Evolutionary conservation across 2,797 vertebrate species (phyloP).

Genomic region (Phoeniculus purpureus): DNA sequence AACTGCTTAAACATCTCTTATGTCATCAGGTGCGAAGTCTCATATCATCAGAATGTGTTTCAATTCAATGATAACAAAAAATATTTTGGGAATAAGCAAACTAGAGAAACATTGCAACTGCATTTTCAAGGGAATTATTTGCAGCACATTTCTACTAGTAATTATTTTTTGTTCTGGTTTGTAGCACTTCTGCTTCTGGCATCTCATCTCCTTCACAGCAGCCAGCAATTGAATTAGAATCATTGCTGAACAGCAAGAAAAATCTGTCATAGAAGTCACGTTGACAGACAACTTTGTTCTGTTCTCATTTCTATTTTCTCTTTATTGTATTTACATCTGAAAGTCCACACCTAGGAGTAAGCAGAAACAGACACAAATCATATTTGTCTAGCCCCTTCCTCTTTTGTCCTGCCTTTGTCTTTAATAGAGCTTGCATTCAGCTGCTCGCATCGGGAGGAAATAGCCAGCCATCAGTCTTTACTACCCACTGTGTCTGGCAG

Average conservation of each 20-base stretch:
- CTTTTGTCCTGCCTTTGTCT: slow-evolving; percentile 51
- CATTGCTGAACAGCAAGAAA: slow-evolving; percentile 69
- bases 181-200: slow-evolving; percentile 69
- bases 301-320: slow-evolving; percentile 49
- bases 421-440: not conserved
- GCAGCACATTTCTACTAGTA: slow-evolving; percentile 66
- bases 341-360: slow-evolving; percentile 45
- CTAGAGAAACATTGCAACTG: slow-evolving; percentile 36
- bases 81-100: slow-evolving; percentile 31
- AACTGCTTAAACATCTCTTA: slow-evolving; percentile 6
- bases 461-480: slow-evolving; percentile 9
- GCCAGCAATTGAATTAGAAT: slow-evolving; percentile 74
- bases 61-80: slow-evolving; percentile 46
- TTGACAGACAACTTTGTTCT: slow-evolving; percentile 70
- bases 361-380: slow-evolving; percentile 21
- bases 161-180: slow-evolving; percentile 75
- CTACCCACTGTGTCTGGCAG: slow-evolving; percentile 48
- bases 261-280: slow-evolving; percentile 70
- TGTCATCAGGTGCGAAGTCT: not conserved
- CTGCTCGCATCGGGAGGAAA: not conserved
- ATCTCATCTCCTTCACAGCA: slow-evolving; percentile 76
- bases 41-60: not conserved
- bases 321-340: slow-evolving; percentile 64
- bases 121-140: slow-evolving; percentile 65
- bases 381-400: slow-evolving; percentile 8